These are phyloP conservation scores for Silurus glanis DNA, from an alignment of 2,113 vertebrate species.

Conservation along the genomic window DNA sequence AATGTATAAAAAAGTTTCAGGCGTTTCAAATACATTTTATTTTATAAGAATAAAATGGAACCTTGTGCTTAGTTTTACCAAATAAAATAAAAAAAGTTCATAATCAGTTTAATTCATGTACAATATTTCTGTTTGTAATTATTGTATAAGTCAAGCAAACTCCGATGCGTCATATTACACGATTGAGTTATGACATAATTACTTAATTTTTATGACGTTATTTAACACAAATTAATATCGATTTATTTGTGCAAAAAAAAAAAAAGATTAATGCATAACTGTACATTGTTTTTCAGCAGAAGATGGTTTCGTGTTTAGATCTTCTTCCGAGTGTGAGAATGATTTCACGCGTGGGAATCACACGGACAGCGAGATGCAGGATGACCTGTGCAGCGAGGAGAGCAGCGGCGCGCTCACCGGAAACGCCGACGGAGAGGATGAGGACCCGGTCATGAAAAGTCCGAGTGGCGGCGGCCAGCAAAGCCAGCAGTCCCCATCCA, in stretches of 20 bases:
- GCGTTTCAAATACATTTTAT: not conserved
- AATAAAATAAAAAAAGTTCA: not conserved
- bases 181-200: not conserved
- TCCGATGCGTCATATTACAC: not conserved
- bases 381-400: constrained; percentile 81
- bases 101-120: not conserved
- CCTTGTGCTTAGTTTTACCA: not conserved
- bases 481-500: constrained; percentile 48
- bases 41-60: not conserved
- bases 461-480: constrained; percentile 44
- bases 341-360: constrained; percentile 70
- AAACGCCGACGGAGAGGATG: constrained; percentile 66
- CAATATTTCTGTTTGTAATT: not conserved
- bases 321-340: constrained; percentile 73
- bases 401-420: constrained; percentile 70
- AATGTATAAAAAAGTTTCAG: not conserved
- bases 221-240: no score
- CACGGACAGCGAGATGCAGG: constrained; percentile 74
- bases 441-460: constrained; percentile 64
- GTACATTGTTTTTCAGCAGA: constrained; percentile 61
- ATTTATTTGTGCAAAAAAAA: not conserved
- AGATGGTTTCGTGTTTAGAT: constrained; percentile 75
- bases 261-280: not conserved
- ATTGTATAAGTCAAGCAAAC: not conserved
- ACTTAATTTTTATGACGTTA: no score